A percentile compares a stretch with the other conserved stretches of the same genome.
phyloP scores from a whole-genome alignment of 2,113 vertebrate genomes.

The Girardinichthys multiradiatus region DNA sequence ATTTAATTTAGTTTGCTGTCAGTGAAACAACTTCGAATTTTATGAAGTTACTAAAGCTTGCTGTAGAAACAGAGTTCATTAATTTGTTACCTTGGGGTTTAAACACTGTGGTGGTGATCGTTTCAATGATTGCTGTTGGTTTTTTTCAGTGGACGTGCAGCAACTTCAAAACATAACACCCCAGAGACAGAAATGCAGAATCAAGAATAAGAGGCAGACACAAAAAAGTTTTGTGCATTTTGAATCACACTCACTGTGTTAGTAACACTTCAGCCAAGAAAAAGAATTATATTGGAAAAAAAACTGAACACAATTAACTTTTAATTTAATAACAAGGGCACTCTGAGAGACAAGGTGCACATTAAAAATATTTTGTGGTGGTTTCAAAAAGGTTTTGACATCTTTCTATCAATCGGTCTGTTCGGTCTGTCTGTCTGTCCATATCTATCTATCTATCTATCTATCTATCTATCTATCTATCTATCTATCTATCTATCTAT shows the following conservation, averaged over 20 bases:
- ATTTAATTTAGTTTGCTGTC: conserved; percentile 3
- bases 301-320: not conserved
- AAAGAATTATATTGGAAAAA: not conserved
- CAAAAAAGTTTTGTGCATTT: conserved; percentile 17
- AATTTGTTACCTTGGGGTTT: conserved; percentile 25
- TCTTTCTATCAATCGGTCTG: no score
- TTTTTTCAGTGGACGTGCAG: conserved; percentile 13
- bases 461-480: no score
- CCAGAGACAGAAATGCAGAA: conserved; percentile 34
- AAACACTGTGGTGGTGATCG: conserved; percentile 30
- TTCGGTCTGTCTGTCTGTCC: no score
- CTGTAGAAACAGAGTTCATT: conserved; percentile 23
- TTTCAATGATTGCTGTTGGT: conserved; percentile 36
- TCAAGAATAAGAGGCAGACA: conserved; percentile 18
- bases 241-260: conserved; percentile 10
- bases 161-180: conserved; percentile 33
- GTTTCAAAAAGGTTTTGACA: not conserved
- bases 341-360: not conserved
- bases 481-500: no score
- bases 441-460: no score
- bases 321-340: not conserved
- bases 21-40: conserved; percentile 9
- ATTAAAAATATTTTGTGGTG: not conserved
- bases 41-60: not conserved
- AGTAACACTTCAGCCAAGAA: not conserved